Evolutionary conservation across 2,113 vertebrate species (phyloP), one percentile per base, ranked within the genome.

Genomic region (Bolborhynchus lineola): DNA sequence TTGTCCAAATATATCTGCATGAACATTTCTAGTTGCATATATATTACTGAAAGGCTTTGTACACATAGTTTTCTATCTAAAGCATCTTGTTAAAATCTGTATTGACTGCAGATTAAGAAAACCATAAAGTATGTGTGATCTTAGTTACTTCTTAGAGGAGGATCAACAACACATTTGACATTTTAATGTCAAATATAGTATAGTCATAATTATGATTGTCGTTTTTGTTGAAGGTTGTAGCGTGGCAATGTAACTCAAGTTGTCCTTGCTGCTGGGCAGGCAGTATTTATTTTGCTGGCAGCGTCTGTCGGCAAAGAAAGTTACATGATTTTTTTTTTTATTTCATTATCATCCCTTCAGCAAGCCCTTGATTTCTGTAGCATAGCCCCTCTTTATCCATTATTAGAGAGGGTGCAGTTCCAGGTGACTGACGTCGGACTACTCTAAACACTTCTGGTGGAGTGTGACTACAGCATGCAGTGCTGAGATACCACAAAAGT

Each of bases 241-340:
- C 9, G 16, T 87, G 59, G 67, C 37, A 63, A 31, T 47, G 42
- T 77, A 91, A 94, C 62, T 41, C 75, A 80, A 71, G 37, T 16
- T 91, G 78, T 21, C 86, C 74, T 97, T 96, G 92, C 88, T 93
- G 62, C 59, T 89, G 81, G 96, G 74, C 74, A 82, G 85, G 35
- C 67, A 82, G 77, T 72, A 63, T 53, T 93, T 65, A 23, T 69
- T 93, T 91, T 93, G 19, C 86, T 94, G 69, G 74, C 80, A 94
- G 60, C 0, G 0, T 71, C 69, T 68, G 9, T 52, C 72, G 65
- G 65, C 77, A 88, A 47, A 86, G 41, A 67, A 90, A 89, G 19
- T 52, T 92, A 14, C 12, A 19, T 46, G 26, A 63, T 55, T 88
- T 70, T 86, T 88, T 88, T 88, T 88, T 86, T 69, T 63, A 37